phyloP scores from a whole-genome alignment of 2,888 invertebrate genomes.

The Polietes domitor region DNA sequence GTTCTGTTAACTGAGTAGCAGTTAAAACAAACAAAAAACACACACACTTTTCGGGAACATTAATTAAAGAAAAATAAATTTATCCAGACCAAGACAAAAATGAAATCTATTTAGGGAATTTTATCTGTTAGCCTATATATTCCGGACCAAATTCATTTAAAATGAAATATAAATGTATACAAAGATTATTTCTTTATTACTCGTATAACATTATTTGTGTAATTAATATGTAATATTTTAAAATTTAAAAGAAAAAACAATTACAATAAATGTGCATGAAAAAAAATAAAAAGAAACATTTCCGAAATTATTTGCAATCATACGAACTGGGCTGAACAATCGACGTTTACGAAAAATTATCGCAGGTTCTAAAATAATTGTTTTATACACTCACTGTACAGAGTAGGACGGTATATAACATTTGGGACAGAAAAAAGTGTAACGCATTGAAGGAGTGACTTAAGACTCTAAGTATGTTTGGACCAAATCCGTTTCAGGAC shows the following conservation, averaged over 20 bases:
- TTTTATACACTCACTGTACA: no score
- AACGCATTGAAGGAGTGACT: no score
- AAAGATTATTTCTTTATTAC: not conserved
- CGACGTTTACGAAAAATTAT: no score
- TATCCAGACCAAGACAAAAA: not conserved
- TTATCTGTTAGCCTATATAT: not conserved
- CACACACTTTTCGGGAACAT: not conserved
- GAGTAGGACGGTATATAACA: no score
- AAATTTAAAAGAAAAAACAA: not conserved
- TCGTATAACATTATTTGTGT: not conserved
- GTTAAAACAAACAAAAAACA: no score
- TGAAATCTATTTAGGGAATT: conserved; percentile 4
- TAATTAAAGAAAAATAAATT: not conserved
- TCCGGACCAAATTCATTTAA: not conserved
- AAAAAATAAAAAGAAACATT: not conserved
- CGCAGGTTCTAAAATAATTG: no score
- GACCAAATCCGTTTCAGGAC: no score
- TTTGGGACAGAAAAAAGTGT: no score
- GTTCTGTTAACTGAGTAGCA: no score
- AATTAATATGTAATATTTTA: not conserved
- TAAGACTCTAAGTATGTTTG: no score
- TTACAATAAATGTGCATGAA: not conserved
- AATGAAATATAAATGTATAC: not conserved
- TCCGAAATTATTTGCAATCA: no score
- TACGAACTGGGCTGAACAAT: no score